Evolutionary conservation across 2,888 invertebrate genomes (phyloP).

Genomic region (Apotomis betuletana): DNA sequence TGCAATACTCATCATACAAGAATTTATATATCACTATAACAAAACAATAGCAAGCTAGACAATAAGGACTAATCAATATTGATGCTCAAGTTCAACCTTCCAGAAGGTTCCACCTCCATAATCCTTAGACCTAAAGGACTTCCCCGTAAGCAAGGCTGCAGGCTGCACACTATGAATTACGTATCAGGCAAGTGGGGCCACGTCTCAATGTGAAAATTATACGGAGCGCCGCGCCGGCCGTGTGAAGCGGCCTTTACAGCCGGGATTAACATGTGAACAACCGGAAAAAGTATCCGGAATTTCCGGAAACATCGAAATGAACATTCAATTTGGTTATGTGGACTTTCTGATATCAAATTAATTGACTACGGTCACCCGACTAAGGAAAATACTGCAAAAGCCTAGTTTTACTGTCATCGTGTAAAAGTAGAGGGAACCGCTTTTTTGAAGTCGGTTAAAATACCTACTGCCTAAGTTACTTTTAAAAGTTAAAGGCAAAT

Average conservation of each 20-base stretch:
- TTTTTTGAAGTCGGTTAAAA: too few species aligned
- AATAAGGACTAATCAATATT: background rate
- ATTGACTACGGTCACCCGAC: too few species aligned
- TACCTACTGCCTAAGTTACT: too few species aligned
- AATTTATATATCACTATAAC: too few species aligned
- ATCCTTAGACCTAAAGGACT: conserved; percentile 16
- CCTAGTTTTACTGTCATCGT: too few species aligned
- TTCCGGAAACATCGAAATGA: background rate
- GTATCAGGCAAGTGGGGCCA: conserved; percentile 60
- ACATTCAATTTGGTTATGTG: background rate
- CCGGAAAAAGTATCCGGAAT: background rate
- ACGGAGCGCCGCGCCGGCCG: conserved; percentile 47
- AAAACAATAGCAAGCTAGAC: too few species aligned
- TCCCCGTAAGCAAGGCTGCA: conserved; percentile 21
- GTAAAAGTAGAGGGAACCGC: too few species aligned
- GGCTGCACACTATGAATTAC: conserved; percentile 58
- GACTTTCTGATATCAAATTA: too few species aligned
- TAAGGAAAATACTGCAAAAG: too few species aligned
- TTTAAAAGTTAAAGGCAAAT: too few species aligned
- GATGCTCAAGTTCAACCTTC: background rate
- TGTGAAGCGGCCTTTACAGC: conserved; percentile 37
- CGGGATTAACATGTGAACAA: background rate
- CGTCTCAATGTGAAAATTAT: conserved; percentile 75
- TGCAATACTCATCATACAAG: too few species aligned
- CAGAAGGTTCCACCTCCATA: background rate